phyloP scores from a whole-genome alignment of 1,140 invertebrate species.

The Cecropterus lyciades region DNA sequence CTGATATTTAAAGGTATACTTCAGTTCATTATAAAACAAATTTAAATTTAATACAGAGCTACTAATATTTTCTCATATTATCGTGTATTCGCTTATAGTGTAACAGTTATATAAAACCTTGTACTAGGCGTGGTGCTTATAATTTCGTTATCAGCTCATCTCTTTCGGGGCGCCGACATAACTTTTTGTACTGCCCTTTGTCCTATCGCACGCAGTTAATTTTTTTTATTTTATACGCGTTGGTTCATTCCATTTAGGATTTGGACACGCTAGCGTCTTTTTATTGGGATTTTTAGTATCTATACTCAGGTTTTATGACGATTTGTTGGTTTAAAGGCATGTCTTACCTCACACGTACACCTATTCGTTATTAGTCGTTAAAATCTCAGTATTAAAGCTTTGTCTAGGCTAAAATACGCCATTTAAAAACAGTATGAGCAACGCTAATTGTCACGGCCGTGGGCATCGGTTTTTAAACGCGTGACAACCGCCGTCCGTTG shows the following conservation, averaged over 20 bases:
- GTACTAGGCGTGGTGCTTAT: conserved; percentile 39
- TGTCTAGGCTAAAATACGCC: no score
- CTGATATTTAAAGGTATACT: no score
- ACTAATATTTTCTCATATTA: neutral
- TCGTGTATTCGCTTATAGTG: neutral
- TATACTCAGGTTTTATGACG: neutral
- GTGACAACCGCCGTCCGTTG: no score
- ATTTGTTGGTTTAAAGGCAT: no score
- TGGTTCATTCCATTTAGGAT: conserved; percentile 30
- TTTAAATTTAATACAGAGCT: no score
- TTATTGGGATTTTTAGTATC: neutral
- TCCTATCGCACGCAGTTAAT: conserved; percentile 48
- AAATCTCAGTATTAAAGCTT: no score
- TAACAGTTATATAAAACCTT: conserved; percentile 13
- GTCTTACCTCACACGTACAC: no score
- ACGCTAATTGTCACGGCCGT: no score
- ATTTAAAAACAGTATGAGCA: no score
- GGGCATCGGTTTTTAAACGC: no score
- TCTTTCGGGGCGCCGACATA: conserved; percentile 48
- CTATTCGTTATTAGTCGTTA: no score
- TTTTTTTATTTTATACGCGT: conserved; percentile 46
- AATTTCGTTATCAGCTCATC: conserved; percentile 63
- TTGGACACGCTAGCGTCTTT: conserved; percentile 4
- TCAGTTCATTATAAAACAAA: no score
- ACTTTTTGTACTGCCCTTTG: conserved; percentile 48